Evolutionary conservation across 2,888 invertebrate species (phyloP).

Genomic region (Pogonocherus hispidulus): DNA sequence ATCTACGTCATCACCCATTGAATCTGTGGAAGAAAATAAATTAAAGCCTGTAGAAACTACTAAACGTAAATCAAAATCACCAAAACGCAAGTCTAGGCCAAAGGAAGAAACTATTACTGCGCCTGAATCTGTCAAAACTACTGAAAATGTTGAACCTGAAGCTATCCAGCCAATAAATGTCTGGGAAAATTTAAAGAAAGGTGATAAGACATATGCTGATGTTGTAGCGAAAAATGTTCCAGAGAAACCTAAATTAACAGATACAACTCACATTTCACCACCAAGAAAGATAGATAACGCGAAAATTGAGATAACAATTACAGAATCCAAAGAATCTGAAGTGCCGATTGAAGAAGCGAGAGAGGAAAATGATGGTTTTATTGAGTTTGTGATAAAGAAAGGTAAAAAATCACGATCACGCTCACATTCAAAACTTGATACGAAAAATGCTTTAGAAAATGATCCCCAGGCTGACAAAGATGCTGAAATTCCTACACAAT

Average conservation of each 20-base stretch:
- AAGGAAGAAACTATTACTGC: background rate
- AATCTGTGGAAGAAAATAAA: slow-evolving; percentile 2
- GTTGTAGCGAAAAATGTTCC: slow-evolving; percentile 72
- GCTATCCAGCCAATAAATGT: slow-evolving; percentile 62
- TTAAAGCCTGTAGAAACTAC: slow-evolving; percentile 16
- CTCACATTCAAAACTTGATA: slow-evolving; percentile 50
- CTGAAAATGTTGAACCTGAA: background rate
- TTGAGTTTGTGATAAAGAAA: slow-evolving; percentile 66
- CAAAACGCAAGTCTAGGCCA: slow-evolving; percentile 1
- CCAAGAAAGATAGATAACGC: slow-evolving; percentile 49
- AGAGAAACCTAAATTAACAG: slow-evolving; percentile 49
- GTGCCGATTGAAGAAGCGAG: slow-evolving; percentile 43
- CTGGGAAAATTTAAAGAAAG: slow-evolving; percentile 69
- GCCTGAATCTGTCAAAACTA: background rate
- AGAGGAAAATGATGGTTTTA: slow-evolving; percentile 68
- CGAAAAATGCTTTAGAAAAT: too few species aligned
- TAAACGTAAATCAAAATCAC: slow-evolving; percentile 31
- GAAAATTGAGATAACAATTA: slow-evolving; percentile 52
- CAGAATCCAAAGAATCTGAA: slow-evolving; percentile 59
- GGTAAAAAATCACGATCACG: slow-evolving; percentile 70
- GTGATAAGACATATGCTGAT: slow-evolving; percentile 80
- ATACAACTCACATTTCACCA: slow-evolving; percentile 39
- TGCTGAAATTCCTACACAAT: too few species aligned
- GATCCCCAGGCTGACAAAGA: too few species aligned
- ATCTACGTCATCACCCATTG: background rate